Conservation (phyloP, 1,140 invertebrate genomes). For the Drosophila pachea region DNA sequence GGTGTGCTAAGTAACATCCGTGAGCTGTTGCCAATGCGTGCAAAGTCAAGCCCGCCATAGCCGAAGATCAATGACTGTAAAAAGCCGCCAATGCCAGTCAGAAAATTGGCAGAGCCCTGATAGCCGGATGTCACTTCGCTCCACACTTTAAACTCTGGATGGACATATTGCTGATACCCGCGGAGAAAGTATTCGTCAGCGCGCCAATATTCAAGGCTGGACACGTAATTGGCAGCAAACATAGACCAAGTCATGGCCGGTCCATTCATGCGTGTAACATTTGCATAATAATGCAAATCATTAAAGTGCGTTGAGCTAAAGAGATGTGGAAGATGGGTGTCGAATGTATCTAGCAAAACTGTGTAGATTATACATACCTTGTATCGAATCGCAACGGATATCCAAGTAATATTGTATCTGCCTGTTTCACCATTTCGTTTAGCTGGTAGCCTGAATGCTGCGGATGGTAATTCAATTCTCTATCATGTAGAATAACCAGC, state of each 20-base stretch:
- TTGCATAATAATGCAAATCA: constrained; percentile 80
- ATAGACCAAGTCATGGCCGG: constrained; percentile 83
- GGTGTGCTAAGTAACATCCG: constrained; percentile 5
- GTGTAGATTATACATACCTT: constrained; percentile 32
- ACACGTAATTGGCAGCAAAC: constrained; percentile 80
- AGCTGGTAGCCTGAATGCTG: constrained; percentile 80
- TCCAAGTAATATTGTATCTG: constrained; percentile 80
- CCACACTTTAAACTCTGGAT: constrained; percentile 81
- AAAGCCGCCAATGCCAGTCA: constrained; percentile 82
- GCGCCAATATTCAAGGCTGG: constrained; percentile 65
- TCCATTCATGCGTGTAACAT: constrained; percentile 79
- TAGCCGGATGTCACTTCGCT: constrained; percentile 80
- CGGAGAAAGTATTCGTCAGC: constrained; percentile 79
- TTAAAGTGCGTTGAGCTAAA: constrained; percentile 77
- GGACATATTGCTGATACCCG: constrained; percentile 80
- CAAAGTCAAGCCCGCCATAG: constrained; percentile 80
- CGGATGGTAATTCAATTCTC: constrained; percentile 80
- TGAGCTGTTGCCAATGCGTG: constrained; percentile 62
- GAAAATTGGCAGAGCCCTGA: constrained; percentile 81
- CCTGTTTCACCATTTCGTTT: constrained; percentile 80
- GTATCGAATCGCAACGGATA: constrained; percentile 81
- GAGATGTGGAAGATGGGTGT: not conserved
- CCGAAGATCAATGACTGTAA: constrained; percentile 81
- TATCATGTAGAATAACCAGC: constrained; percentile 79
- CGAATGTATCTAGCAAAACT: no score